Percentiles rank a stretch among this genome's conserved stretches.
These are phyloP conservation scores for Cavia porcellus DNA, from an alignment of 2,113 vertebrate genomes.

Conservation along the genomic window DNA sequence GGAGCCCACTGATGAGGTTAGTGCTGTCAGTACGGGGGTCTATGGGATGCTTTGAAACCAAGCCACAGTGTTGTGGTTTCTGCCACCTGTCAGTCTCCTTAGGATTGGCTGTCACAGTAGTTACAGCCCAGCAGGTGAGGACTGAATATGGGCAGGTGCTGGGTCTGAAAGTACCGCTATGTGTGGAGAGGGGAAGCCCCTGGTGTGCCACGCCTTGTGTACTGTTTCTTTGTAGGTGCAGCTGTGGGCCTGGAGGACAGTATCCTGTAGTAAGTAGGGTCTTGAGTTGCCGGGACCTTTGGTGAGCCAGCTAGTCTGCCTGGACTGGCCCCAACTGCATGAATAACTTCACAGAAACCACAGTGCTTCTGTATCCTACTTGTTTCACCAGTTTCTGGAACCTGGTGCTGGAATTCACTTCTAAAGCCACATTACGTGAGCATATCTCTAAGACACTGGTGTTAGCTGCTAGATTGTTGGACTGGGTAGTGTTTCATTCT, in stretches of 20 bases:
- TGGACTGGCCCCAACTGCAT: not conserved
- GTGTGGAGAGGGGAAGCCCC: too few relatives aligned
- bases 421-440: constrained; percentile 1
- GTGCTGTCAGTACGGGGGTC: not conserved
- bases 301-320: not conserved
- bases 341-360: not conserved
- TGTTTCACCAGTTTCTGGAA: not conserved
- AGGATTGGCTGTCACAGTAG: not conserved
- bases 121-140: not conserved
- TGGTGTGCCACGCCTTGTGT: too few relatives aligned
- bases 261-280: not conserved
- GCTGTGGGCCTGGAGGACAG: not conserved
- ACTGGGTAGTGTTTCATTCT: not conserved
- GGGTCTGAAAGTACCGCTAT: not conserved
- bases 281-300: not conserved
- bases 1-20: not conserved
- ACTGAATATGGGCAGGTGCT: not conserved
- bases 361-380: not conserved
- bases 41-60: not conserved
- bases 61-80: not conserved
- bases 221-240: not conserved
- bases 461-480: constrained; percentile 20
- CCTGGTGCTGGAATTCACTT: constrained; percentile 15
- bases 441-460: not conserved
- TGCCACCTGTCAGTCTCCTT: not conserved